Evolutionary conservation across 2,113 vertebrate genomes (phyloP).

Genomic region (Mustela nigripes): DNA sequence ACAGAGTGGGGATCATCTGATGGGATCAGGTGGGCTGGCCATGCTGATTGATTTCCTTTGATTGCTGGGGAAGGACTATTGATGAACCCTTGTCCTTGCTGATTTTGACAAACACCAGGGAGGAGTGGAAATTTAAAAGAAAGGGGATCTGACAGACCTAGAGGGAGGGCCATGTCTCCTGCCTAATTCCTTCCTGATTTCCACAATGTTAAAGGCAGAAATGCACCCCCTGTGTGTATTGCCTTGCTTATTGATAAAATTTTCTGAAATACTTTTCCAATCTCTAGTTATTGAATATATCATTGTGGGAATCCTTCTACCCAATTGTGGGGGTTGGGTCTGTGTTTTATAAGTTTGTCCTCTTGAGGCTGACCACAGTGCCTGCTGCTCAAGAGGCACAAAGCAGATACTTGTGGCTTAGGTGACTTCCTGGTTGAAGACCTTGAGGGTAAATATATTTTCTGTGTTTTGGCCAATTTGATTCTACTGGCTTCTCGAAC

Average conservation of each 20-base stretch:
- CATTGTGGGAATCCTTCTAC: neutral
- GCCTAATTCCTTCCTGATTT: neutral
- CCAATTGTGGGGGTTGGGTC: neutral
- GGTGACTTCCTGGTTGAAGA: neutral
- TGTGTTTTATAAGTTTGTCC: neutral
- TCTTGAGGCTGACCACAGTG: neutral
- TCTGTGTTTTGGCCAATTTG: neutral
- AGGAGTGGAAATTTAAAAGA: neutral
- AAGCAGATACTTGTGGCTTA: neutral
- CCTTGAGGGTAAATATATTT: neutral
- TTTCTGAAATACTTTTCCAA: neutral
- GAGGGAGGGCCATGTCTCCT: neutral
- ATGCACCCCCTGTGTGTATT: neutral
- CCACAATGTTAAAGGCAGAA: neutral
- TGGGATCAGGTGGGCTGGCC: constrained; percentile 30
- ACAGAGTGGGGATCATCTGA: neutral
- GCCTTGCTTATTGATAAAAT: neutral
- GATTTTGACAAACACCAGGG: neutral
- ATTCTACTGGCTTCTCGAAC: neutral
- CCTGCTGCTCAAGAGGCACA: neutral
- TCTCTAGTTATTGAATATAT: neutral
- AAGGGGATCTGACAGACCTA: neutral
- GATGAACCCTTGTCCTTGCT: constrained; percentile 49
- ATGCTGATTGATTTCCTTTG: constrained; percentile 61
- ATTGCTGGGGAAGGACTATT: neutral